Base-by-base conservation (phyloP, 2,113 vertebrate species). In the Alouatta palliata region DNA sequence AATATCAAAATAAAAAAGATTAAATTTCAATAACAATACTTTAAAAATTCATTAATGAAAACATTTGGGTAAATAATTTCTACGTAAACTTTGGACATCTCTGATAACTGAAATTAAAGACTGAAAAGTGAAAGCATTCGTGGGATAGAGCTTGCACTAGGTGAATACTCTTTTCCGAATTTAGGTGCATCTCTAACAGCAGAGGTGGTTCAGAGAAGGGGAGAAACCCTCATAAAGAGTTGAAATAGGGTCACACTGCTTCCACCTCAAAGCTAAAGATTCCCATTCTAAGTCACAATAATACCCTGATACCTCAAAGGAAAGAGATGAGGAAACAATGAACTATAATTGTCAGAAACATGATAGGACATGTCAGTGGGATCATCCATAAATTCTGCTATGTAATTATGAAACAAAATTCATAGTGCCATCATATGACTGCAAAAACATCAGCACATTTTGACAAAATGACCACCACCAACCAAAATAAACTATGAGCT, bases 1-100 rank as follows among this genome's bases (percentile, higher is more conserved):
- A 91, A 94, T 87, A 54, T 80, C 30, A 76, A 80, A 96, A 84
- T 87, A 23, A 86, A 95, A 95, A 73, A 71, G 37, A 66, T 68
- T 61, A 66, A 90, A 66, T 82, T 90, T 66, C 49, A 95, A 94
- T 81, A 85, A 93, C 94, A 91, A 40, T 11, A 79, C 68, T 77
- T 47, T 92, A 83, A 73, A 91, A 95, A 40, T 49, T 16, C 23
- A 81, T 77, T 84, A 83, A 91, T 86, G 64, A 82, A 89, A 95
- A 82, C 61, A 64, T 16, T 52, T 1, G 8, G 84, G 23, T 12
- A 86, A 94, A 95, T 93, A 64, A 75, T 90, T 76, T 61, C 56
- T n/a, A 5, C 45, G 58, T 85, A 84, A 89, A 43, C 75, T 80
- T 83, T 93, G 64, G 20, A 77, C 35, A 70, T 6, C 77, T 75